A percentile compares a stretch with the other conserved stretches of the same genome.
Evolutionary conservation across 2,113 vertebrate genomes (phyloP).

Genomic region (Pseudolaguvia tuberculata): DNA sequence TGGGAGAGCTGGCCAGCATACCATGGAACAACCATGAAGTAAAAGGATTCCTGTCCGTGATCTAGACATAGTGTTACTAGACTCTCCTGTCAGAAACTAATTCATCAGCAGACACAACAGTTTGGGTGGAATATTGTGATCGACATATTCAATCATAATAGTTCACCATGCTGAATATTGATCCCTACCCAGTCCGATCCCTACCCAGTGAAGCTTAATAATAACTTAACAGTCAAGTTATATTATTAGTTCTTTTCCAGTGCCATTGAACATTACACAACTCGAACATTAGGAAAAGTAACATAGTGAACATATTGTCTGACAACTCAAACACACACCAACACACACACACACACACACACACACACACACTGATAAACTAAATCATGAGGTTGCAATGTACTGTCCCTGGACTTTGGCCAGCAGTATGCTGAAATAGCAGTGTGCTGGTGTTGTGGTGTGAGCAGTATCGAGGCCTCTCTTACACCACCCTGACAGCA

Average conservation of each 20-base stretch:
- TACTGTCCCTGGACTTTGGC: slow-evolving; percentile 42
- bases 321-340: background rate
- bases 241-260: background rate
- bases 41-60: slow-evolving; percentile 19
- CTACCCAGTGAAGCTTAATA: background rate
- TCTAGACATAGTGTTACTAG: slow-evolving; percentile 15
- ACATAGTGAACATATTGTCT: slow-evolving; percentile 28
- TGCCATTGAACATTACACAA: slow-evolving; percentile 3
- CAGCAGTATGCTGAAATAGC: slow-evolving; percentile 30
- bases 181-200: background rate
- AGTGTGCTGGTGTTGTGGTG: slow-evolving; percentile 21
- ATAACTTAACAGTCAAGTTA: background rate
- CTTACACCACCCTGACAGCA: slow-evolving; percentile 37
- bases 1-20: background rate
- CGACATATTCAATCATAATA: background rate
- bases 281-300: slow-evolving; percentile 23
- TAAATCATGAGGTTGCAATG: slow-evolving; percentile 43
- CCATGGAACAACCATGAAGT: slow-evolving; percentile 1
- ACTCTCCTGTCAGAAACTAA: background rate
- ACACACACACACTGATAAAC: slow-evolving; percentile 14
- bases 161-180: background rate
- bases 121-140: slow-evolving; percentile 17
- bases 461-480: slow-evolving; percentile 15
- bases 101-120: background rate
- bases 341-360: slow-evolving; percentile 3